Evolutionary conservation across 2,113 vertebrate species (phyloP).

Genomic region (Aegithalos caudatus): DNA sequence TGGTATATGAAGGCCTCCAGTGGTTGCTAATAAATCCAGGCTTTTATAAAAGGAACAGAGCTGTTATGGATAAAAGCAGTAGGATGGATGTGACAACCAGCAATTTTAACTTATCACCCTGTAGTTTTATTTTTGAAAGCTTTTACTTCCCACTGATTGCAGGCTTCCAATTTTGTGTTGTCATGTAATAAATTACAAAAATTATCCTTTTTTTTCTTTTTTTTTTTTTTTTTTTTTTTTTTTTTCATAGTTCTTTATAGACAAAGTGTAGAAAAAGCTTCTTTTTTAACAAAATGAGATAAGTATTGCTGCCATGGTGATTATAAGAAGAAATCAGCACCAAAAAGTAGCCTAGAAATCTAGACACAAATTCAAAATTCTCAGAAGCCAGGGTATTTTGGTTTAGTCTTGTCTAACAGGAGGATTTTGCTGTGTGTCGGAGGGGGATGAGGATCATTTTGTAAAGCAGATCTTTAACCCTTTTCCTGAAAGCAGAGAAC

Average conservation of each 20-base stretch:
- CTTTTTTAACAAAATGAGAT: constrained; percentile 16
- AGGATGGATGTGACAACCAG: constrained; percentile 40
- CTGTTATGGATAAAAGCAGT: constrained; percentile 44
- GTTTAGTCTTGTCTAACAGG: neutral
- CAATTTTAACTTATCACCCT: constrained; percentile 59
- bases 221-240: neutral
- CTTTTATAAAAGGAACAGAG: constrained; percentile 27
- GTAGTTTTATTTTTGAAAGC: constrained; percentile 55
- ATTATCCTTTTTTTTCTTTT: neutral
- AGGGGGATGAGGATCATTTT: neutral
- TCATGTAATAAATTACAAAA: constrained; percentile 46
- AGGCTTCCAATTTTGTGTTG: constrained; percentile 55
- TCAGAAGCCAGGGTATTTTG: neutral
- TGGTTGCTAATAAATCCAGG: neutral
- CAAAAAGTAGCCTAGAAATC: neutral
- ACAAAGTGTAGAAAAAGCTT: neutral
- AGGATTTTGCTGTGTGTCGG: neutral
- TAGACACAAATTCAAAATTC: neutral
- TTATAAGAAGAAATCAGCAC: neutral
- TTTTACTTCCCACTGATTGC: constrained; percentile 63
- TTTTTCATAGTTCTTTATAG: neutral
- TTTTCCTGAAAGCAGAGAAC: neutral
- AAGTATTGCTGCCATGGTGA: constrained; percentile 44
- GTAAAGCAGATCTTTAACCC: neutral
- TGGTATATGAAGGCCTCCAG: neutral